phyloP scores from a whole-genome alignment of 2,797 vertebrate genomes.

The Prionace glauca region DNA sequence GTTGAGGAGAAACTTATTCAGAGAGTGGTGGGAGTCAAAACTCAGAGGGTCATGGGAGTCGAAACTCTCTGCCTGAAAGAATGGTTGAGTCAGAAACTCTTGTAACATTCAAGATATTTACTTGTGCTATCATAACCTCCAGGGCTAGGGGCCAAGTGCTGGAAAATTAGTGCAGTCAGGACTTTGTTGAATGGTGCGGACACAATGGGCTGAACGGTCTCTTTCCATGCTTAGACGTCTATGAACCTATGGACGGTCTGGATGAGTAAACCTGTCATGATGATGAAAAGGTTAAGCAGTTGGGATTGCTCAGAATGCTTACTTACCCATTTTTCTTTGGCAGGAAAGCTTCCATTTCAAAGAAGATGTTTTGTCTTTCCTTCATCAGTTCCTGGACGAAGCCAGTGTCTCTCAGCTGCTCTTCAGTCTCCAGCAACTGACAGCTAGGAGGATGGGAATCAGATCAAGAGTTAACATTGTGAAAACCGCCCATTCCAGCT shows the following conservation, averaged over 20 bases:
- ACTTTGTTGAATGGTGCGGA: no score
- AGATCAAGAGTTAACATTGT: not conserved
- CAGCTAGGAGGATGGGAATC: constrained; percentile 54
- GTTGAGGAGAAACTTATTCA: no score
- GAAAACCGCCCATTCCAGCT: not conserved
- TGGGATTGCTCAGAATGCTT: fast-evolving
- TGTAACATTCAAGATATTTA: no score
- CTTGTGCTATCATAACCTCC: no score
- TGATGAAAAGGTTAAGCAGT: not conserved
- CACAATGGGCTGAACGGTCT: no score
- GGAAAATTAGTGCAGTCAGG: no score
- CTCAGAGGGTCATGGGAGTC: no score
- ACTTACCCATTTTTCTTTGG: constrained; percentile 90
- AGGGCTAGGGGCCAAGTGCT: no score
- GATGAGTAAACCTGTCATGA: not conserved
- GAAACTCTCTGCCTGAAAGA: no score
- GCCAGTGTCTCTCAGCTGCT: constrained; percentile 52
- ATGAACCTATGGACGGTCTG: not conserved
- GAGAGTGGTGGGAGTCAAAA: no score
- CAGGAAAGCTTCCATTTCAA: constrained; percentile 90
- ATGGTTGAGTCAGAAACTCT: no score
- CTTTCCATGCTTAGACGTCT: no score
- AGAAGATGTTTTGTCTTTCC: constrained; percentile 67
- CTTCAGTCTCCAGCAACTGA: constrained; percentile 52
- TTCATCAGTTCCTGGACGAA: constrained; percentile 73